A percentile compares a stretch with the other conserved stretches of the same genome.
phyloP scores from a whole-genome alignment of 2,113 vertebrate species.

The Takifugu bimaculatus region DNA sequence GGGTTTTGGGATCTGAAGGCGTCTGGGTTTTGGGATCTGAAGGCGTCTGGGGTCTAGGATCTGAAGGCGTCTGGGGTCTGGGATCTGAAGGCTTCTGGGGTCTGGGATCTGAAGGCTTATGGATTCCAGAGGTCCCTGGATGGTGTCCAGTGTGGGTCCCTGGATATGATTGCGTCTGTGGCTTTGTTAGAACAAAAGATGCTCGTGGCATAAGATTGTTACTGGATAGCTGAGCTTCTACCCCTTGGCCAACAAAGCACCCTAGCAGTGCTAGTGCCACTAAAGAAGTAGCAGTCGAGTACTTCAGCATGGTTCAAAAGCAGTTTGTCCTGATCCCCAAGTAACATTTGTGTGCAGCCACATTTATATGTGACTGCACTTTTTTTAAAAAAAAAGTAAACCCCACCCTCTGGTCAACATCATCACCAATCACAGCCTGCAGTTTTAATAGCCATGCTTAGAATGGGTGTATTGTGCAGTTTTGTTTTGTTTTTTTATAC shows the following conservation, averaged over 20 bases:
- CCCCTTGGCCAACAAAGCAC: slow-evolving; percentile 19
- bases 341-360: background rate
- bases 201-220: background rate
- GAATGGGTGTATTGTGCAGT: background rate
- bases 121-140: background rate
- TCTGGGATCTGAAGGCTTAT: no score
- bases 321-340: slow-evolving; percentile 23
- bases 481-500: no score
- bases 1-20: no score
- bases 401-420: slow-evolving; percentile 26
- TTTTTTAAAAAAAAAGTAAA: background rate
- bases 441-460: background rate
- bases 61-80: no score
- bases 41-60: no score
- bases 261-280: slow-evolving; percentile 40
- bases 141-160: background rate
- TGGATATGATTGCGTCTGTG: background rate
- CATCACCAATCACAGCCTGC: slow-evolving; percentile 23
- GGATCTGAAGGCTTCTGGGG: background rate
- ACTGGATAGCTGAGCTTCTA: slow-evolving; percentile 10
- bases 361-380: slow-evolving; percentile 37
- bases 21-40: no score
- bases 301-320: slow-evolving; percentile 44
- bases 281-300: slow-evolving; percentile 17
- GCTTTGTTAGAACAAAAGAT: background rate